phyloP scores from a whole-genome alignment of 92 coral and sea anemone species.

The Epizoanthus rinbou region DNA sequence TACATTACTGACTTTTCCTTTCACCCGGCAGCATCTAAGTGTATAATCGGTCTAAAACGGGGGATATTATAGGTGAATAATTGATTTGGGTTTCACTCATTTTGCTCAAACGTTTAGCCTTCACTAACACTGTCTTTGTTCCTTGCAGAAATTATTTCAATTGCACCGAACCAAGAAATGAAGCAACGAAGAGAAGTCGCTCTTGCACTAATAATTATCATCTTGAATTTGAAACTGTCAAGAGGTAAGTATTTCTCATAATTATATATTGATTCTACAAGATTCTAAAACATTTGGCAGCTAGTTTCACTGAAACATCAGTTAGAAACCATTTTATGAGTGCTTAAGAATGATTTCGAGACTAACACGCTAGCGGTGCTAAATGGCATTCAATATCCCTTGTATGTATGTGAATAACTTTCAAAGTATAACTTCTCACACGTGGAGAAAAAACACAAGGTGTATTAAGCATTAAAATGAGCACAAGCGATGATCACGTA shows the following conservation, averaged over 20 bases:
- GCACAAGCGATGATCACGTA: no score
- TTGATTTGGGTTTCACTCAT: not conserved
- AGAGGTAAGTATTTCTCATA: not conserved
- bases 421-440: no score
- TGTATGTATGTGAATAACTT: no score
- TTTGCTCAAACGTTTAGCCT: not conserved
- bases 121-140: not conserved
- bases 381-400: no score
- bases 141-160: not conserved
- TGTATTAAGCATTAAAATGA: no score
- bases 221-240: not conserved
- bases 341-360: not conserved
- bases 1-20: no score
- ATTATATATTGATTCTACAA: not conserved
- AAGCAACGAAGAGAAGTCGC: not conserved
- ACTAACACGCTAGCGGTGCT: no score
- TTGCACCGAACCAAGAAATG: constrained; percentile 1
- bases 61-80: not conserved
- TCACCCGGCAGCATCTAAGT: no score
- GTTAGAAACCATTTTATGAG: not conserved
- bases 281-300: not conserved
- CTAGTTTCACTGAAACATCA: not conserved
- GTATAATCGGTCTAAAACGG: not conserved
- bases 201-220: not conserved
- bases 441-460: no score